Evolutionary conservation across 2,888 invertebrate species (phyloP), one percentile per base, ranked within the genome.

Genomic region (Ceratothoa steindachneri): DNA sequence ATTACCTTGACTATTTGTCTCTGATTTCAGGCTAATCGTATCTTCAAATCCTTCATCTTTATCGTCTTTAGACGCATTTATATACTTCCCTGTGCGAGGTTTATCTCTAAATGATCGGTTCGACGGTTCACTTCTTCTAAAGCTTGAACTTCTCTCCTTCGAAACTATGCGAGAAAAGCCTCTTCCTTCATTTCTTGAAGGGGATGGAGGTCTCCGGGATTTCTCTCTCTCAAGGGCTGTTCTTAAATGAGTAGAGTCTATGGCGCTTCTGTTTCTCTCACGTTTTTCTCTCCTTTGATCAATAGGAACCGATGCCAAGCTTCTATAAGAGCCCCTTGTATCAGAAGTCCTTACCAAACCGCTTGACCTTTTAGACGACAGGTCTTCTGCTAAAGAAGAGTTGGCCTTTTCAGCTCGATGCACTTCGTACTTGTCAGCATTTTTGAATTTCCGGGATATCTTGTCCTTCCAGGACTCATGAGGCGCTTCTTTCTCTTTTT

Each of bases 361-460:
- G 22, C 75, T 73, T 41, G 71, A 69, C 28, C 71, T 75, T 31
- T 66, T 73, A 5, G 75, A 70, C 15, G 71, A 70, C 31, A 78
- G 69, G 27, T 71, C 22, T 55, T 78, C 78, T 7, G 78, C 73
- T 9, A 75, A 51, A 1, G 78, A 75, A 1, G 73, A 71, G 5
- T 73, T 65, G 27, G 27, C 53, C 22, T 65, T 69, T 51, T 67
- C 66, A 15, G 75, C 75, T 66, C 71, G 71, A 15, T 77, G 71
- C 15, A 78, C 73, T 55, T 78, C 78, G 29, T 78, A 78, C 30
- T 78, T 78, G n/a, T 78, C 78, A 3, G 60, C 72, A 67, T 60
- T 69, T 15, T 75, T 67, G 15, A 72, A 67, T 27, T 72, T 72
- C 4, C 78, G 69, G 1, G 78, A 68, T 5, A 78, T 30, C 29